Conservation (phyloP, 2,113 vertebrate genomes). For the Melanostigma gelatinosum region DNA sequence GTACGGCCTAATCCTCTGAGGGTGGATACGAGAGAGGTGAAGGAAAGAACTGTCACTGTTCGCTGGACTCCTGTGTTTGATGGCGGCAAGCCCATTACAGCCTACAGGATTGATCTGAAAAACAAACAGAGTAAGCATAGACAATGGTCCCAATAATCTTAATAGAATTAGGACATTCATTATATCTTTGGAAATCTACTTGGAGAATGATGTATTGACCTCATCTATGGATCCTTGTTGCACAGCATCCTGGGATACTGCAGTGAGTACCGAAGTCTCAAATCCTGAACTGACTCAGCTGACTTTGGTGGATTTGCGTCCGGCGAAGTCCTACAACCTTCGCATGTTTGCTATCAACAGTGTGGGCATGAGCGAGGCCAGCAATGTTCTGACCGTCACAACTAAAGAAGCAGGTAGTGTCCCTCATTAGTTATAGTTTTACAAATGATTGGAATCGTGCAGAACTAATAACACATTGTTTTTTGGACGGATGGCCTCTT, state of each 20-base stretch:
- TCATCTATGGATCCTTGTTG: background rate
- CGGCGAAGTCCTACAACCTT: conserved; percentile 68
- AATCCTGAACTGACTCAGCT: conserved; percentile 58
- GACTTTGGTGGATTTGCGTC: conserved; percentile 69
- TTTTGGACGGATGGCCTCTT: background rate
- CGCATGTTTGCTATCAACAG: conserved; percentile 68
- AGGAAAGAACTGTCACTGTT: conserved; percentile 61
- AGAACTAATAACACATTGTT: background rate
- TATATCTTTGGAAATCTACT: background rate
- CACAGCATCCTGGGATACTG: conserved; percentile 66
- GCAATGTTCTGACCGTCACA: conserved; percentile 70
- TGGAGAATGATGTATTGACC: background rate
- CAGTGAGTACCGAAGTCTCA: conserved; percentile 28
- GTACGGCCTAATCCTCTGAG: conserved; percentile 57
- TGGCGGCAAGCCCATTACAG: conserved; percentile 64
- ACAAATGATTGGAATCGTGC: background rate
- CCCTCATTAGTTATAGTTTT: background rate
- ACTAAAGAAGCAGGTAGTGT: conserved; percentile 74
- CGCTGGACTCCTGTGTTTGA: conserved; percentile 65
- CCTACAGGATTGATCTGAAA: conserved; percentile 65
- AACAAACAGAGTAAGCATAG: conserved; percentile 58
- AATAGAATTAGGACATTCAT: background rate
- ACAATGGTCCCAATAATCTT: background rate
- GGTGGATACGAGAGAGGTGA: conserved; percentile 63
- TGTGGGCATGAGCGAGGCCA: conserved; percentile 65